Evolutionary conservation across 2,888 invertebrate species (phyloP), one percentile per base, ranked within the genome.

Genomic region (Drosophila meridiana): DNA sequence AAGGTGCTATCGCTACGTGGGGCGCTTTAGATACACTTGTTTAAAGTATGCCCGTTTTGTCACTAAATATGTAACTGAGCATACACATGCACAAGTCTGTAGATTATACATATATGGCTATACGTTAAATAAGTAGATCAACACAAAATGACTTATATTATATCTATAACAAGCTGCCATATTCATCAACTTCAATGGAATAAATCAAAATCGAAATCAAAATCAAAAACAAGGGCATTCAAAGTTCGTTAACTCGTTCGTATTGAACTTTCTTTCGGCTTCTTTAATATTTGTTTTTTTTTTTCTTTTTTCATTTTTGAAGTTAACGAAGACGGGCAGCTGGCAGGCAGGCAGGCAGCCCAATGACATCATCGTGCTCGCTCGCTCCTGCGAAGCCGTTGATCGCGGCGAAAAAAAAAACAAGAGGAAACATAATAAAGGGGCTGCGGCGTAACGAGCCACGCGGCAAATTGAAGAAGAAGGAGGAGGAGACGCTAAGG

Each of bases 1-100:
- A 82, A 78, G 84, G 80, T 84, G 85, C 78, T 87, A 82, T 80
- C 80, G 69, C 78, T 76, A 75, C 75, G 65, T 76, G 66, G 59
- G 38, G 60, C 72, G 74, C 73, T 68, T 61, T 69, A 34, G 30
- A 38, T 67, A 68, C 57, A n/a, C 50, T 68, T 9, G 26, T 28
- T 4, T 34, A 28, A 32, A 4, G 42, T 14, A 6, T 50, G 26
- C 1, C 9, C 13, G 38, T 11, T 58, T 50, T 13, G 9, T 67
- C 36, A 32, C 26, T 30, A 30, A 48, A 56, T 48, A n/a, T 48
- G 28, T 28, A 56, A 50, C 40, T 42, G 30, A 13, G 4, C 11
- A 26, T 20, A 26, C 7, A 42, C 7, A 42, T n/a, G n/a, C n/a
- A 20, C 9, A 43, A 11, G 26, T 11, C 20, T 11, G 5, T 11